phyloP scores from a whole-genome alignment of 2,888 invertebrate genomes.

The Argyra leucocephala region DNA sequence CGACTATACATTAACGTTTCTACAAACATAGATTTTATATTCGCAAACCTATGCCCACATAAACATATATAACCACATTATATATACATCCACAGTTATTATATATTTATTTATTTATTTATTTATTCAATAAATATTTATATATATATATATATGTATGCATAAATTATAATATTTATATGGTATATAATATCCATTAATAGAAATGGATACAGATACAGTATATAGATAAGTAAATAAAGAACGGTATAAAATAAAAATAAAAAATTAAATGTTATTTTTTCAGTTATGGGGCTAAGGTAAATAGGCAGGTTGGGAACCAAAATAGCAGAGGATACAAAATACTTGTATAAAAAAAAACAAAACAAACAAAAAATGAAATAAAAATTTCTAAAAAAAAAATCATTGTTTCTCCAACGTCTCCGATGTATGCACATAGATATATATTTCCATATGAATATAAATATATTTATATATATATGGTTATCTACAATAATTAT shows the following conservation, averaged over 20 bases:
- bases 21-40: no score
- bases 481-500: not conserved
- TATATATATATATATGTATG: not conserved
- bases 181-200: no score
- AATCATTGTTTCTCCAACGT: slow-evolving; percentile 6
- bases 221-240: slow-evolving; percentile 2
- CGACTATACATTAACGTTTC: no score
- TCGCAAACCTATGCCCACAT: no score
- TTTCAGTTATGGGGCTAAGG: not conserved
- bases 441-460: no score
- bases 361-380: no score
- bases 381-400: not conserved
- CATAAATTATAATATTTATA: no score
- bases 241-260: slow-evolving; percentile 2
- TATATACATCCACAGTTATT: not conserved
- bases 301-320: slow-evolving; percentile 3
- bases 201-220: not conserved
- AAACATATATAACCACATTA: no score
- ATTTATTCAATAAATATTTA: not conserved
- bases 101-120: not conserved
- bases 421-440: not conserved
- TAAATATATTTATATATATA: not conserved
- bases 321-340: slow-evolving; percentile 6
- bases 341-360: not conserved
- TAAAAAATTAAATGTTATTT: not conserved